Evolutionary conservation across 2,888 invertebrate species (phyloP).

Genomic region (Cantharis flavilabris): DNA sequence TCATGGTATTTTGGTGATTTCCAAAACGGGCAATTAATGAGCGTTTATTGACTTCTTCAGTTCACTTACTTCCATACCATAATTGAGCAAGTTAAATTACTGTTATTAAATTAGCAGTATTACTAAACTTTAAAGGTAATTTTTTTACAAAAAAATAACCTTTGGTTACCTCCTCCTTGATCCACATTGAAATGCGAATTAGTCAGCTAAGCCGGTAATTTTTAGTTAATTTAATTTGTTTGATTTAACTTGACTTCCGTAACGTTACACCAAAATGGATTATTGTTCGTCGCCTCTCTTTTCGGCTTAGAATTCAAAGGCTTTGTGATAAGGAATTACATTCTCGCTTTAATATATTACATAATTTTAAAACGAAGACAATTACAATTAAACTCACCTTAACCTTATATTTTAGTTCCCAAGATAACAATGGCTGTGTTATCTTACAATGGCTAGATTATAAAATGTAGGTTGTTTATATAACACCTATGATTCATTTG

Average conservation of each 20-base stretch:
- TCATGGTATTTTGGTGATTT: background rate
- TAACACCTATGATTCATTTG: slow-evolving; percentile 37
- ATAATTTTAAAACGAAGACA: background rate
- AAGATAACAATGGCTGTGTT: slow-evolving; percentile 46
- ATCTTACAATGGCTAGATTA: slow-evolving; percentile 36
- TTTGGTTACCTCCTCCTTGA: background rate
- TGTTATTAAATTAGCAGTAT: background rate
- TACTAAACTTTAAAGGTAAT: background rate
- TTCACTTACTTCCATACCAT: background rate
- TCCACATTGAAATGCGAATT: background rate
- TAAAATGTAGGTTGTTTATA: slow-evolving; percentile 41
- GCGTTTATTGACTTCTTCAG: background rate
- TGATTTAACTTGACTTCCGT: background rate
- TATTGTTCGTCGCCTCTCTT: background rate
- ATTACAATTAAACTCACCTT: slow-evolving; percentile 43
- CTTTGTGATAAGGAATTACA: background rate
- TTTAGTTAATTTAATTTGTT: background rate
- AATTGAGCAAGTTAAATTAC: background rate
- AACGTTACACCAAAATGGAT: background rate
- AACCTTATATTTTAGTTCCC: slow-evolving; percentile 53
- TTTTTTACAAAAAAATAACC: background rate
- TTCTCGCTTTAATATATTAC: background rate
- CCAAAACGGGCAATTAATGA: background rate
- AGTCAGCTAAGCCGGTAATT: background rate
- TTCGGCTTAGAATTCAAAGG: background rate